phyloP scores from a whole-genome alignment of 2,888 invertebrate genomes.

The Spatulosminthurus flaviceps region DNA sequence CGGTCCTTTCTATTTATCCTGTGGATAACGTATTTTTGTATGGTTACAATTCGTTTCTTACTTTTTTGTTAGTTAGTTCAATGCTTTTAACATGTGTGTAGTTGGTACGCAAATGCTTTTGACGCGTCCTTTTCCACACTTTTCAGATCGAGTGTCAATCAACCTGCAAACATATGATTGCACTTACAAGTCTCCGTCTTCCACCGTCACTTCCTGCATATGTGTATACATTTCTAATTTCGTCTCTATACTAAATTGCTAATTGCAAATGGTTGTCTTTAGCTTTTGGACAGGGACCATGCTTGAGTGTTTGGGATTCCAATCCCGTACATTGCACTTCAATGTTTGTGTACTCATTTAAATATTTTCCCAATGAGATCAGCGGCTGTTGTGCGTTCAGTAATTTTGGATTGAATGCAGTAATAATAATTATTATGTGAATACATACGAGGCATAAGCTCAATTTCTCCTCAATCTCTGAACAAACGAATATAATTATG shows the following conservation, averaged over 20 bases:
- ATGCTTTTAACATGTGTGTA: neutral
- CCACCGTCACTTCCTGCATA: neutral
- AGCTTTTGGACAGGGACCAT: neutral
- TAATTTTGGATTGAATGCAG: too few species aligned
- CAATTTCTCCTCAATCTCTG: too few species aligned
- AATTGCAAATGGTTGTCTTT: neutral
- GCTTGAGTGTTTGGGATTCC: neutral
- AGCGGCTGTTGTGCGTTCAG: too few species aligned
- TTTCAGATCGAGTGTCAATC: constrained; percentile 20
- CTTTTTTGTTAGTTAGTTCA: too few species aligned
- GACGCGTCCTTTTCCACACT: neutral
- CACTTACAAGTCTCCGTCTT: neutral
- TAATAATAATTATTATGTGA: too few species aligned
- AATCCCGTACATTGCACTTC: neutral
- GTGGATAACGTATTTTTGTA: too few species aligned
- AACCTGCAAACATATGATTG: constrained; percentile 10
- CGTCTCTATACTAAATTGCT: neutral
- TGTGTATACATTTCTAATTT: too few species aligned
- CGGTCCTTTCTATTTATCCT: too few species aligned
- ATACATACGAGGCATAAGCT: too few species aligned
- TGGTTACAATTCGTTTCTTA: too few species aligned
- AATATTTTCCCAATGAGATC: neutral
- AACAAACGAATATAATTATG: too few species aligned
- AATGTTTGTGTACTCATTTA: neutral
- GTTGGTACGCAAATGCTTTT: neutral